Conservation (phyloP, 2,797 vertebrate species). For the Cossypha niveicapilla region DNA sequence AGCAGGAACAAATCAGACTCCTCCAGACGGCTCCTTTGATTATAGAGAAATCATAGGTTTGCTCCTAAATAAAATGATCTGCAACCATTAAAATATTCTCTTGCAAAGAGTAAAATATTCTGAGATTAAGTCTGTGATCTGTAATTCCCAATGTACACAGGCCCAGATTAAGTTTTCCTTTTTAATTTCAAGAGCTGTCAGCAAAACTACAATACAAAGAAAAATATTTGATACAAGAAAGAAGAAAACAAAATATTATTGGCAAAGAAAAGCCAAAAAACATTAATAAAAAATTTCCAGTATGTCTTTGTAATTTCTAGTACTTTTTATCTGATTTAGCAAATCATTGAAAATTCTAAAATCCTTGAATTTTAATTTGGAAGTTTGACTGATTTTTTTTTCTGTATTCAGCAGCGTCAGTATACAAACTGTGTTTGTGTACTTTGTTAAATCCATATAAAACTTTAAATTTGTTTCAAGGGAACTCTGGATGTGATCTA, state of each 20-base stretch:
- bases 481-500: conserved; percentile 38
- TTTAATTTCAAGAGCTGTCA: not conserved
- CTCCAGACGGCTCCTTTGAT: not conserved
- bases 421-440: not conserved
- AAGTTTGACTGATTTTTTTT: not conserved
- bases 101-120: not conserved
- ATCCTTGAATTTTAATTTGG: conserved; percentile 17
- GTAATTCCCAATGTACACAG: not conserved
- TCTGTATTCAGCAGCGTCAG: not conserved
- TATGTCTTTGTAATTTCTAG: not conserved
- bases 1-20: not conserved
- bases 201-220: not conserved
- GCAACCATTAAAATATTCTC: not conserved
- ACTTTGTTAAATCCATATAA: conserved; percentile 24
- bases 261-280: not conserved
- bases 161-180: not conserved
- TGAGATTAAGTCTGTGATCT: not conserved
- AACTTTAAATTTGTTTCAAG: conserved; percentile 38
- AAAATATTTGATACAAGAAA: not conserved
- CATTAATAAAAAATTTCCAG: conserved; percentile 35
- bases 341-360: not conserved
- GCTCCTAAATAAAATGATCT: not conserved
- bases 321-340: not conserved
- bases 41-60: not conserved
- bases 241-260: not conserved